Percentiles rank a stretch among this genome's conserved stretches.
These are phyloP conservation scores for Tiaroga cobitis DNA, from an alignment of 2,797 vertebrate species.

Conservation along the genomic window DNA sequence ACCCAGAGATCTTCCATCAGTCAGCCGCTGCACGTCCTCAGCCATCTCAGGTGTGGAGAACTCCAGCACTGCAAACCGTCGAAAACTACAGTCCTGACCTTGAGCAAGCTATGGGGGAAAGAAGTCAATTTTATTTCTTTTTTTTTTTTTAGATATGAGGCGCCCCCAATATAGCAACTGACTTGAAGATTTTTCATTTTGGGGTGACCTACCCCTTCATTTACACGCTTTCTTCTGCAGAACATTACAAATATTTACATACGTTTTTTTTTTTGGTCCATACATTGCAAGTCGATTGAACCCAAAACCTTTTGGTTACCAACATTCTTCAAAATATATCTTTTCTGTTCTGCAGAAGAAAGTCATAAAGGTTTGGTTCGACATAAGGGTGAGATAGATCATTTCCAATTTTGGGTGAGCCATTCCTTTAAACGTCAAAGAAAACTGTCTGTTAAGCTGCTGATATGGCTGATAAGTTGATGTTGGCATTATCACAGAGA, in stretches of 20 bases:
- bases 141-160: background rate
- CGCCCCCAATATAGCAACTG: background rate
- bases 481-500: background rate
- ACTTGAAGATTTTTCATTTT: no score
- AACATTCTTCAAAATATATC: background rate
- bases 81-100: conserved; percentile 90
- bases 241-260: background rate
- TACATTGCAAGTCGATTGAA: no score
- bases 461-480: background rate
- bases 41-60: conserved; percentile 84
- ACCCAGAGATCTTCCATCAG: conserved; percentile 78
- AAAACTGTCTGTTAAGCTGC: background rate
- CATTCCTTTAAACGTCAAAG: background rate
- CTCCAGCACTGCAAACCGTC: conserved; percentile 91
- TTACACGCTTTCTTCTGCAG: no score
- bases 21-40: conserved; percentile 80
- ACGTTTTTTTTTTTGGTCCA: no score
- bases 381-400: background rate
- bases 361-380: background rate
- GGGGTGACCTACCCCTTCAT: no score
- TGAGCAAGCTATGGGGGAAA: conserved; percentile 83
- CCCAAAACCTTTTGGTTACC: background rate
- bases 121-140: background rate
- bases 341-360: background rate
- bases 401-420: background rate